Base-by-base conservation (phyloP, 2,113 vertebrate species). In the Myiozetetes cayanensis region DNA sequence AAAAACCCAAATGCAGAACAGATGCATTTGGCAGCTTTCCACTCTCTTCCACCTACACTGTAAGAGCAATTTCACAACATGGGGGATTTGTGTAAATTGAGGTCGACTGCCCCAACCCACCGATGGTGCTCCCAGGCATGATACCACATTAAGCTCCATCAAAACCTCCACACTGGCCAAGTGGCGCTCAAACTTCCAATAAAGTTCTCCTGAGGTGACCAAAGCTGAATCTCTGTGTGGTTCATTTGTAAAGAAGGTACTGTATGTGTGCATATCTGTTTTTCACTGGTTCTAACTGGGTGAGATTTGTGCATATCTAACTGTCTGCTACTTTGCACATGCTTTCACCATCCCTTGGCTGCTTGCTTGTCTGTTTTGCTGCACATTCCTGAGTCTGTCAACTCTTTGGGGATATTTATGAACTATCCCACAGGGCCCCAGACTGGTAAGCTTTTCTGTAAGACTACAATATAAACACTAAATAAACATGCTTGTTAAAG, bases 221-320 rank as follows among this genome's bases (percentile, higher is more conserved):
- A 23, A 50, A 50, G 18, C 9, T 11, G 31, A 72, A 78, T 31
- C 13, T 9, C 3, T 18, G 25, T 3, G 49, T 15, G 31, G 30
- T 23, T 65, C 25, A 19, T 67, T 59, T 49, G 41, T 22, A 82
- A 74, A 9, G 25, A 67, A 68, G 20, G 6, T 28, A 30, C 44
- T 63, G 4, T 21, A 21, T 3, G 14, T 5, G 22, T 10, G 8
- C 35, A 7, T 8, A 30, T 23, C 1, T 1, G 0, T 7, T 39
- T 81, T 56, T 70, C 21, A 21, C 17, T 37, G 4, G 31, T 90
- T 66, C 49, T 74, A 30, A 31, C n/a, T 52, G 35, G 43, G 23
- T 8, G 21, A 25, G 9, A 47, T 16, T 35, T 62, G 33, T 47
- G 52, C 35, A 31, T 4, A 2, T 56, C 15, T 20, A 41, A 17